Evolutionary conservation across 2,113 vertebrate genomes (phyloP).

Genomic region (Thalassarche chlororhynchos): DNA sequence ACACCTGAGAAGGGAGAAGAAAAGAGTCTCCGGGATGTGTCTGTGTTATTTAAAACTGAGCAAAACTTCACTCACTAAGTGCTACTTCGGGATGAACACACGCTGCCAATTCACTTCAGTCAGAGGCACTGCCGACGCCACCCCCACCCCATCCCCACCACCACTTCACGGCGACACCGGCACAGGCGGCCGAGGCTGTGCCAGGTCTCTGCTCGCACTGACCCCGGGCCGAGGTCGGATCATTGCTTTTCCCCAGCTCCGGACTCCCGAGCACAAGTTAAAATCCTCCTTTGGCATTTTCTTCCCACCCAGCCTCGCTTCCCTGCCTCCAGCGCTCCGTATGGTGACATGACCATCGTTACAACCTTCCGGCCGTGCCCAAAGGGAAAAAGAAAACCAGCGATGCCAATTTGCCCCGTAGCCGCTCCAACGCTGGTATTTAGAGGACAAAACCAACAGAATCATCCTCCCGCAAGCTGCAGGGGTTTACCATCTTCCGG

Average conservation of each 20-base stretch:
- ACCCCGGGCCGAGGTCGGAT: accelerated
- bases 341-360: accelerated
- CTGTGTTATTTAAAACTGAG: constrained; percentile 5
- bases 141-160: background rate
- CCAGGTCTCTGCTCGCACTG: accelerated
- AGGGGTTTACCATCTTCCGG: accelerated
- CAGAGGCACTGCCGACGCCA: background rate
- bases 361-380: background rate
- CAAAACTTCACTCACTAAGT: constrained; percentile 54
- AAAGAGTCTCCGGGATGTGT: background rate
- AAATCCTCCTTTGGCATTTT: background rate
- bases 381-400: background rate
- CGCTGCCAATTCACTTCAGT: background rate
- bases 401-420: accelerated
- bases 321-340: background rate
- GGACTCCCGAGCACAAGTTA: background rate
- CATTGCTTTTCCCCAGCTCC: background rate
- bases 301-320: background rate
- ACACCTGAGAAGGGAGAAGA: background rate
- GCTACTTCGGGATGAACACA: constrained; percentile 46
- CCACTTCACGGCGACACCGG: background rate
- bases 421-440: background rate
- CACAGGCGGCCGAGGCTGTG: background rate
- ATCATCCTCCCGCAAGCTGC: accelerated
- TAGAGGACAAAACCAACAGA: background rate